Conservation (phyloP, 1,140 invertebrate species). For the Nephotettix cincticeps region DNA sequence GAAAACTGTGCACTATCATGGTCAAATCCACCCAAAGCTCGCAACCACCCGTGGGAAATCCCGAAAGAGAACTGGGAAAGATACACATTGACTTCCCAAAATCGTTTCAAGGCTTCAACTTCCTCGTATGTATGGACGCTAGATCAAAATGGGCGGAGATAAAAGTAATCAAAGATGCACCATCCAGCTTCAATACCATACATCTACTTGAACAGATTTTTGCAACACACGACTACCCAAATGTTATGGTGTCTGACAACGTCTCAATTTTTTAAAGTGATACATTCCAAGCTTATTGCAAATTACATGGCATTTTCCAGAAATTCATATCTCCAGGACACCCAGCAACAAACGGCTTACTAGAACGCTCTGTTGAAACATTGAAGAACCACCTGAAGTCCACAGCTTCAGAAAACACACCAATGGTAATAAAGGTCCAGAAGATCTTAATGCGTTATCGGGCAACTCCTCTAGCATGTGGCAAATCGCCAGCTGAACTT, state of each 20-base stretch:
- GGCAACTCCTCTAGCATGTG: neutral
- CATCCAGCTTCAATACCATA: neutral
- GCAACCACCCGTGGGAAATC: too few species aligned
- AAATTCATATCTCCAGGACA: constrained; percentile 39
- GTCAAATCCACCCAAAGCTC: too few species aligned
- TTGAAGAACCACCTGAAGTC: constrained; percentile 41
- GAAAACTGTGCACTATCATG: too few species aligned
- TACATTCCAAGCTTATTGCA: constrained; percentile 38
- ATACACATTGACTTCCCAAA: too few species aligned
- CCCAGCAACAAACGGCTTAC: constrained; percentile 42
- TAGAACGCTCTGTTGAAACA: constrained; percentile 44
- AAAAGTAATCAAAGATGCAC: too few species aligned
- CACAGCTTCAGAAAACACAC: constrained; percentile 30
- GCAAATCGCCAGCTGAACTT: neutral
- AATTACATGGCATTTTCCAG: constrained; percentile 39
- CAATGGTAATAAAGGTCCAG: constrained; percentile 1
- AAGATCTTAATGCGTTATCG: neutral
- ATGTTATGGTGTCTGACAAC: constrained; percentile 21
- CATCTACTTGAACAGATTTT: neutral
- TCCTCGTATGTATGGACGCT: too few species aligned
- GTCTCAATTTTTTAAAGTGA: constrained; percentile 33
- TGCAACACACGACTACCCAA: neutral
- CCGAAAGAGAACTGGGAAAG: too few species aligned
- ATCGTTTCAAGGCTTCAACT: too few species aligned
- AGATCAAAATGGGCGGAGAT: too few species aligned